A percentile compares a stretch with the other conserved stretches of the same genome.
These are phyloP conservation scores for Linnaemya tessellans DNA, from an alignment of 2,888 invertebrate species.

Conservation along the genomic window DNA sequence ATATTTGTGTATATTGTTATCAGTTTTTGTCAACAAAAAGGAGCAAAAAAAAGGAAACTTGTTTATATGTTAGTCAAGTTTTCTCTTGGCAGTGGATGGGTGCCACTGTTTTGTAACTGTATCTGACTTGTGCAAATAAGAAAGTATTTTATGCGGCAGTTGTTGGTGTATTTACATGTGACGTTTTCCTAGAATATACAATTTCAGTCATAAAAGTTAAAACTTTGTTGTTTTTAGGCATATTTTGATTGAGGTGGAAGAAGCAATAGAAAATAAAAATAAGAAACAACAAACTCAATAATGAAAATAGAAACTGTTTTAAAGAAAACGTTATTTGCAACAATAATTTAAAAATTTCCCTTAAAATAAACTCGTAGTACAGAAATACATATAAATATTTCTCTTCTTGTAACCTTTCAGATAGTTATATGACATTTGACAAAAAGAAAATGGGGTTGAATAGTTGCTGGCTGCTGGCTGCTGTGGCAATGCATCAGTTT, in stretches of 20 bases:
- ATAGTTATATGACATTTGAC: conserved; percentile 33
- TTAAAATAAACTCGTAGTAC: neutral
- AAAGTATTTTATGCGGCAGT: conserved; percentile 6
- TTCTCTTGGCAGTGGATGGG: neutral
- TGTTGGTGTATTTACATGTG: conserved; percentile 39
- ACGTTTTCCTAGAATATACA: conserved; percentile 12
- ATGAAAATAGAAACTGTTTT: neutral
- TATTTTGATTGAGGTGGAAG: conserved; percentile 45
- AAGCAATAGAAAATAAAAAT: neutral
- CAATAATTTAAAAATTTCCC: neutral
- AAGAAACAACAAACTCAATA: neutral
- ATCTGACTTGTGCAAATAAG: conserved; percentile 10
- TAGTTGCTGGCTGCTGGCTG: too few species aligned
- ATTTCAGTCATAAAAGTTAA: neutral
- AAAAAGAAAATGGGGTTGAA: conserved; percentile 24
- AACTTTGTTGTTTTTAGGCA: conserved; percentile 40
- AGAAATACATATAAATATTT: too few species aligned
- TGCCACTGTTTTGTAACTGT: neutral
- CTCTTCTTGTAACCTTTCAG: neutral
- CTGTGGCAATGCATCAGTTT: conserved; percentile 38
- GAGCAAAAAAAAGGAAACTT: neutral
- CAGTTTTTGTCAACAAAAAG: too few species aligned
- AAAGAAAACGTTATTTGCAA: neutral
- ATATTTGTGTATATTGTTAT: neutral
- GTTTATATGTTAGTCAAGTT: neutral